Evolutionary conservation across 2,888 invertebrate species (phyloP), one percentile per base, ranked within the genome.

Genomic region (Chaetogeoica ovagalla): DNA sequence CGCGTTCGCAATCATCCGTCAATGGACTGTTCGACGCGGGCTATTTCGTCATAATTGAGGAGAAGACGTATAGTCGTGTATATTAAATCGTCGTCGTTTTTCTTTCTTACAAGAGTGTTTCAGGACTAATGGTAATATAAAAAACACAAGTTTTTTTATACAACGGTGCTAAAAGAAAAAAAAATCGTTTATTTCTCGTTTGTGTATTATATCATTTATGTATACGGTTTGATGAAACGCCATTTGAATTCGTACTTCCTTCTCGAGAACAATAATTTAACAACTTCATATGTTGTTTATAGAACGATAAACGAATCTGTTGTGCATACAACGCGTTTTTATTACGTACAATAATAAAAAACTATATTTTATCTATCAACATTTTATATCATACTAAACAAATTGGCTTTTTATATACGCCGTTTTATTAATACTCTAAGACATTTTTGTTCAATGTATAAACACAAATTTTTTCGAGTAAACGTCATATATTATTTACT

Each of bases 31-130:
- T 76, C 59, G 77, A 62, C 62, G 55, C 62, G 55, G 62, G 52
- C 23, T 37, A 59, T 70, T 79, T 70, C 70, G 21, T 79, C 77
- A 70, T 79, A 79, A 79, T 79, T 79, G 65, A 7, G 43, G 65
- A 7, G 43, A 66, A 65, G 39, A 65, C 30, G 1, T 30, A 52
- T 30, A 52, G 52, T 21, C 15, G 37, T 73, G 37, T 52, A 15
- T 23, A 30, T 30, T 30, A 48, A 30, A n/a, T n/a, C 43, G 43
- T 7, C 7, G 43, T 59, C 59, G n/a, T 21, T 7, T n/a, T 8
- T 21, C 7, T 55, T 21, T 75, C 13, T 43, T 43, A 3, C 39
- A 23, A 19, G 13, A 59, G 15, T 8, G 55, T 39, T 57, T 57
- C 57, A 7, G 9, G 30, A 23, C 43, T 43, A 43, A 55, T 66